These are phyloP conservation scores for Cephus spinipes DNA, from an alignment of 2,888 invertebrate genomes.

Conservation along the genomic window DNA sequence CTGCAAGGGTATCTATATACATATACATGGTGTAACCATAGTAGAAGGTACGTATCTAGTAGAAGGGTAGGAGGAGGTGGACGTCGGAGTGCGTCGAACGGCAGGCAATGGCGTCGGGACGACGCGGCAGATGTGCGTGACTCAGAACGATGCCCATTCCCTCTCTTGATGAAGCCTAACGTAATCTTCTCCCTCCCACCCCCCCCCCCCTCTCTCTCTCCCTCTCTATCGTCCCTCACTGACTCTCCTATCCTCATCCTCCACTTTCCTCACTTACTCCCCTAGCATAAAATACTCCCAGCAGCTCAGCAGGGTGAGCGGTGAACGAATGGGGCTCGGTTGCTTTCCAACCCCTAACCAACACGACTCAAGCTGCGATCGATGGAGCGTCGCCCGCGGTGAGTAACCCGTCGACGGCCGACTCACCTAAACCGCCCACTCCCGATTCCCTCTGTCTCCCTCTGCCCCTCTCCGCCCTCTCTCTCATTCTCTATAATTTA, in stretches of 20 bases:
- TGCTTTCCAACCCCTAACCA: constrained; percentile 43
- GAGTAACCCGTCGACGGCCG: constrained; percentile 58
- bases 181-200: not conserved
- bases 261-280: constrained; percentile 17
- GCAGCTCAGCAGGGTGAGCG: constrained; percentile 32
- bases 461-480: not conserved
- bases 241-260: constrained; percentile 28
- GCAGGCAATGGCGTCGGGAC: constrained; percentile 37
- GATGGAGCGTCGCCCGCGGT: constrained; percentile 64
- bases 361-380: constrained; percentile 53
- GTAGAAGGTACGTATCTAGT: not conserved
- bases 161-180: constrained; percentile 12
- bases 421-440: not conserved
- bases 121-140: constrained; percentile 29
- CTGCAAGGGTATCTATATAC: constrained; percentile 14
- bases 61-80: not conserved
- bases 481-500: not conserved
- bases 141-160: constrained; percentile 19
- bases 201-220: not conserved
- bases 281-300: constrained; percentile 41
- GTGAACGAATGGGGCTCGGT: constrained; percentile 39
- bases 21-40: constrained; percentile 9
- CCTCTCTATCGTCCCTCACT: constrained; percentile 19
- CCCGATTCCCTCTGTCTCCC: not conserved
- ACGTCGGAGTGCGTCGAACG: constrained; percentile 19